Percentiles rank a stretch among this genome's conserved stretches.
phyloP scores from a whole-genome alignment of 2,888 invertebrate genomes.

The Candidula unifasciata region DNA sequence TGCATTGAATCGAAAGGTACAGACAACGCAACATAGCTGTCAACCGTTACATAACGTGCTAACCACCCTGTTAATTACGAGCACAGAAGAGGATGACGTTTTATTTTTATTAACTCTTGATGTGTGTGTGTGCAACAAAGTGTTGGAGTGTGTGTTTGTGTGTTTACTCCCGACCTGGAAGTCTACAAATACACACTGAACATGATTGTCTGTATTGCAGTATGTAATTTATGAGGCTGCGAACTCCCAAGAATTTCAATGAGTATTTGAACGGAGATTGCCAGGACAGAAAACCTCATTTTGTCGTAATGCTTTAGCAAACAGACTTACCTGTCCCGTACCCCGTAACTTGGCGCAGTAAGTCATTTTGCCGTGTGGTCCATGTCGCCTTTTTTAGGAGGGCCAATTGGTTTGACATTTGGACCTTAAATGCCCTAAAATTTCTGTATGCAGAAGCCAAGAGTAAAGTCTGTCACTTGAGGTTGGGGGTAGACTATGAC shows the following conservation, averaged over 20 bases:
- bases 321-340: background rate
- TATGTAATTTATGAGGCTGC: conserved; percentile 37
- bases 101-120: too few species aligned
- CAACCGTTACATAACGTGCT: too few species aligned
- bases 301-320: conserved; percentile 44
- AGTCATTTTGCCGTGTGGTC: background rate
- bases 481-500: background rate
- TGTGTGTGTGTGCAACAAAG: too few species aligned
- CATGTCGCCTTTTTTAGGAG: background rate
- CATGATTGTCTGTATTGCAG: conserved; percentile 33
- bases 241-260: conserved; percentile 35
- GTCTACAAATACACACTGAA: background rate
- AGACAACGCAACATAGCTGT: too few species aligned
- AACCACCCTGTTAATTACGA: too few species aligned
- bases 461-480: background rate
- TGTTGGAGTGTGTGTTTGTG: too few species aligned
- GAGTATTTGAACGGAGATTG: conserved; percentile 34
- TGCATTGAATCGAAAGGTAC: too few species aligned
- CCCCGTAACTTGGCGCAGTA: conserved; percentile 20
- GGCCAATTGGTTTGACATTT: conserved; percentile 38
- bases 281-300: conserved; percentile 33
- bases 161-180: background rate
- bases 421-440: background rate
- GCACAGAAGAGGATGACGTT: too few species aligned
- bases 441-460: background rate